Base-by-base conservation (phyloP, 2,113 vertebrate species). In the Rutilus rutilus region DNA sequence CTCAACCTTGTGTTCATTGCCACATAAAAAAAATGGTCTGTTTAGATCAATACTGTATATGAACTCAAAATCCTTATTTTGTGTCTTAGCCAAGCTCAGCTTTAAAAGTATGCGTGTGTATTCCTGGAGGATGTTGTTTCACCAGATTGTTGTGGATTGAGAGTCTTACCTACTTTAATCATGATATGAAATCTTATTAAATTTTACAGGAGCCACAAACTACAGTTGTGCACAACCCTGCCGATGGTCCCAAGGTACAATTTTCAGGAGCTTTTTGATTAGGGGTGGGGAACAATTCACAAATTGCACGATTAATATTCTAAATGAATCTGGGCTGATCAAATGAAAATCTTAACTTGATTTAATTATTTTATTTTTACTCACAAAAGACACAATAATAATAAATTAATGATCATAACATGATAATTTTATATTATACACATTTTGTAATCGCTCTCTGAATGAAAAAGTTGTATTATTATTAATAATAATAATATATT, bases 161-260 rank as follows among this genome's bases (percentile, higher is more conserved):
- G 19, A 57, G 19, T 36, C 2, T 39, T 30, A 6, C 21, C 19
- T 39, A 11, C 21, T 77, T 75, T 62, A 39, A 47, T 14, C 1
- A 73, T 59, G 1, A 47, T 6, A 21, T 64, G 11, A 76, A 82
- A 69, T 27, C 6, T 81, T 85, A 14, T 64, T 73, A 5, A 71
- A 74, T 84, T 90, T 93, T 86, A 57, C 94, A 99, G 98, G 98
- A 99, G 89, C 97, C 98, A 90, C 98, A 99, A 95, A 99, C 97
- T 92, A 99, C 98, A 42, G 97, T 99, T 94, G 97, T 99, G 85
- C 98, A 99, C 94, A 99, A 99, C 87, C 97, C 97, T 92, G 95
- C 96, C 62, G 97, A 99, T 92, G 98, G 97, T 89, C 96, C 97
- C 94, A 99, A 99, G 97, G 98, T 99, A 94, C 96, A 96, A 21